A percentile compares a stretch with the other conserved stretches of the same genome.
phyloP scores from a whole-genome alignment of 53 echinoderm and acorn worm species.

The Paracentrotus lividus region DNA sequence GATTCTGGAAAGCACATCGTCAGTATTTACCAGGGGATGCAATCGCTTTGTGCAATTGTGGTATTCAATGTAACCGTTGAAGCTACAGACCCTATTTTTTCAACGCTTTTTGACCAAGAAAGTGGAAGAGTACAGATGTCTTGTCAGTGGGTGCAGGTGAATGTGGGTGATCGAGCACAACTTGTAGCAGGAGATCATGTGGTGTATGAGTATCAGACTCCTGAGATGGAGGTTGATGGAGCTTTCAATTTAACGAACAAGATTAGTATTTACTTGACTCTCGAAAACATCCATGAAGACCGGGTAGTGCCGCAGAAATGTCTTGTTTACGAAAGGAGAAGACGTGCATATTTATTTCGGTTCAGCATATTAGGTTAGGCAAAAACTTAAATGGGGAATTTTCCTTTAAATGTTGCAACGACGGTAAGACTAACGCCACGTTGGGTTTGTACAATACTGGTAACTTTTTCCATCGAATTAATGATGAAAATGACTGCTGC shows the following conservation, averaged over 20 bases:
- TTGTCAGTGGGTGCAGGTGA: constrained; percentile 27
- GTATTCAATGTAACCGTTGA: not conserved
- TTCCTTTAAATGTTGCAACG: not conserved
- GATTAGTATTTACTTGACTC: not conserved
- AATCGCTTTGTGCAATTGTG: not conserved
- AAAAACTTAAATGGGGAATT: not conserved
- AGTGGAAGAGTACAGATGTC: constrained; percentile 5
- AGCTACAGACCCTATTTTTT: not conserved
- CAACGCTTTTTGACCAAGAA: not conserved
- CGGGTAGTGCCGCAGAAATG: not conserved
- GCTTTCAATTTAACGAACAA: not conserved
- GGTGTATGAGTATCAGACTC: not conserved
- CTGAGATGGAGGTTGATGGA: not conserved
- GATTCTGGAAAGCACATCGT: constrained; percentile 17
- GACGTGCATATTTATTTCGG: not conserved
- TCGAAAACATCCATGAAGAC: not conserved
- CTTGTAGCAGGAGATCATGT: constrained; percentile 22
- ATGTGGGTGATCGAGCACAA: not conserved
- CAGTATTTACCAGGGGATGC: not conserved
- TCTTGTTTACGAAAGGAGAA: not conserved
- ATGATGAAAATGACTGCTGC: not conserved
- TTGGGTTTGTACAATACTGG: not conserved
- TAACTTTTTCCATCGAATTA: not conserved
- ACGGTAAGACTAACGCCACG: not conserved
- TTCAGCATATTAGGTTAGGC: not conserved